These are phyloP conservation scores for Bostrychus sinensis DNA, from an alignment of 2,113 vertebrate genomes.

Conservation along the genomic window DNA sequence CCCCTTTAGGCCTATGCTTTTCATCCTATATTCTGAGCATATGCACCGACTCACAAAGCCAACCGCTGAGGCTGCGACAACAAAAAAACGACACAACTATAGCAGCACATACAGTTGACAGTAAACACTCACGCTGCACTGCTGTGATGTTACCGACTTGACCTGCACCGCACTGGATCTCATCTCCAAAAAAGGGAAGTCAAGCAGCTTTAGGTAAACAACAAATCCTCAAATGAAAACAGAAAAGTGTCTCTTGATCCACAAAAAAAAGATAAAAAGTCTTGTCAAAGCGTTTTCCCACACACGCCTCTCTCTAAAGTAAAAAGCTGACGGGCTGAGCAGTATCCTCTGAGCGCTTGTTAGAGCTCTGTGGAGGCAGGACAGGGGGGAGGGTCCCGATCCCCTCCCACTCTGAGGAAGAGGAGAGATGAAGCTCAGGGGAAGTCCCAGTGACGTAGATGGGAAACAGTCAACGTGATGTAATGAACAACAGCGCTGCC, in stretches of 20 bases:
- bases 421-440: slow-evolving; percentile 31
- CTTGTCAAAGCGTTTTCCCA: background rate
- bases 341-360: background rate
- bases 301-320: background rate
- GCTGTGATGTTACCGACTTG: slow-evolving; percentile 64
- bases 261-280: background rate
- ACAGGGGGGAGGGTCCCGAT: slow-evolving; percentile 31
- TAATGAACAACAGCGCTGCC: background rate
- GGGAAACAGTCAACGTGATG: background rate
- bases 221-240: background rate
- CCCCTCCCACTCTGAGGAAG: slow-evolving; percentile 35
- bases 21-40: slow-evolving; percentile 15
- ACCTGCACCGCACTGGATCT: slow-evolving; percentile 79
- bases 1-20: slow-evolving; percentile 2
- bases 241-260: slow-evolving; percentile 2
- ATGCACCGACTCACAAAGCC: background rate
- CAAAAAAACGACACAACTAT: background rate
- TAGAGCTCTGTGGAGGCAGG: background rate
- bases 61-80: background rate
- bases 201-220: slow-evolving; percentile 8
- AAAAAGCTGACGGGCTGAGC: background rate
- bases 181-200: slow-evolving; percentile 62
- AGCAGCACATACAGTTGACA: slow-evolving; percentile 3
- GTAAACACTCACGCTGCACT: slow-evolving; percentile 70
- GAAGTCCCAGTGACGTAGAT: slow-evolving; percentile 64